Conservation (phyloP, 1,140 invertebrate species). For the Pararge aegeria region DNA sequence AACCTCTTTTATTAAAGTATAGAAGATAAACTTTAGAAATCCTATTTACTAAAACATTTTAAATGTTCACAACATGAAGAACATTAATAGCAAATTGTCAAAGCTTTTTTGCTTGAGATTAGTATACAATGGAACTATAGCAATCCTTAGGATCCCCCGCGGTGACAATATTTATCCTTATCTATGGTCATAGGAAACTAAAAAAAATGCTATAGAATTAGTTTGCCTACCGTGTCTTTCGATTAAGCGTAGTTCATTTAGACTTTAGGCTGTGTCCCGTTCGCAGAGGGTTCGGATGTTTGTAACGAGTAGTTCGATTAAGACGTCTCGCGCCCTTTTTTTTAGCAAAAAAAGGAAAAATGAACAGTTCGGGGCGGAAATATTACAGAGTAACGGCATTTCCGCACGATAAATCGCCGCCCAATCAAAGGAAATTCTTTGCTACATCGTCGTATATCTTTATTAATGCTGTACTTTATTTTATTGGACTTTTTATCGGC, state of each 20-base stretch:
- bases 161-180: slow-evolving; percentile 14
- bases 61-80: not conserved
- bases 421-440: slow-evolving; percentile 72
- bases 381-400: slow-evolving; percentile 77
- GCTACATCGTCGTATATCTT: slow-evolving; percentile 59
- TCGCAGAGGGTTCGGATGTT: slow-evolving; percentile 27
- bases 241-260: not conserved
- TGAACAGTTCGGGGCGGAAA: slow-evolving; percentile 72
- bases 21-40: too few relatives aligned
- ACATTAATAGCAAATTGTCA: not conserved
- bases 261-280: slow-evolving; percentile 23
- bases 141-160: slow-evolving; percentile 20
- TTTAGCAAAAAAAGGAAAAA: slow-evolving; percentile 75
- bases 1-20: too few relatives aligned
- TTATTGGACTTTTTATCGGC: slow-evolving; percentile 74
- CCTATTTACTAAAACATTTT: too few relatives aligned
- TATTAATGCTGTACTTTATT: slow-evolving; percentile 76
- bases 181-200: not conserved
- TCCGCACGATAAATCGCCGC: slow-evolving; percentile 77
- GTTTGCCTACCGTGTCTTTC: not conserved
- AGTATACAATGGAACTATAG: slow-evolving; percentile 5
- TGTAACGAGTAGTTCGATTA: slow-evolving; percentile 58
- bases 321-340: slow-evolving; percentile 76
- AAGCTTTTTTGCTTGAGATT: not conserved
- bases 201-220: not conserved